Base-by-base conservation (phyloP, 2,888 invertebrate genomes). In the Agriopis aurantiaria region DNA sequence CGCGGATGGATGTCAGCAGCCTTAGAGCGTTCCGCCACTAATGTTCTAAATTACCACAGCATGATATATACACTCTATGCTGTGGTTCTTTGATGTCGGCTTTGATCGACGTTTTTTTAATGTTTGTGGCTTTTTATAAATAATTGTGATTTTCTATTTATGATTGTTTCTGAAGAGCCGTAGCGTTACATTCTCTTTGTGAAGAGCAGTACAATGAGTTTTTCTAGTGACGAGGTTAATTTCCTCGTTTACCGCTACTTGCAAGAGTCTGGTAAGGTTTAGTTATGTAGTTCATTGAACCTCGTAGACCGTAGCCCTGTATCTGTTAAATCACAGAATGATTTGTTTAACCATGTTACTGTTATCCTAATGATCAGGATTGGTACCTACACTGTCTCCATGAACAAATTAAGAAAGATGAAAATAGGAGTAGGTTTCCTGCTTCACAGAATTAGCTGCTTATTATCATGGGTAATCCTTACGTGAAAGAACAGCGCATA, bases 141-240 rank as follows among this genome's bases (percentile, higher is more conserved):
- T n/a, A 45, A 53, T 23, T n/a, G 64, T 57, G 17, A 46, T 63
- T 63, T 55, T 60, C 6, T 14, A 49, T 52, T 40, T n/a, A 66
- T 62, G 62, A 43, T 62, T 43, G 43, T 10, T 52, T 48, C 1
- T 45, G 49, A 48, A 45, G 23, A 8, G 17, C 17, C 17, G 17
- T 23, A 23, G 17, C 17, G 0, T 23, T 23, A 23, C 17, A 23
- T 23, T 23, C 0, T 23, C 17, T 23, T 23, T 23, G 17, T 23
- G 17, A 23, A 55, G 5, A 33, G 33, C 48, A 53, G 10, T 55
- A 75, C 61, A 82, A 99, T 99, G 99, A 99, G 99, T 96, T 99
- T 99, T 93, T 98, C 98, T 81, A 99, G 99, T 92, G 99, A 99
- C 93, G 99, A 99, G 96, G 99, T 99, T 10, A 99, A 99, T 94